A percentile compares a stretch with the other conserved stretches of the same genome.
phyloP scores from a whole-genome alignment of 2,888 invertebrate species.

The Prenolepis imparis region DNA sequence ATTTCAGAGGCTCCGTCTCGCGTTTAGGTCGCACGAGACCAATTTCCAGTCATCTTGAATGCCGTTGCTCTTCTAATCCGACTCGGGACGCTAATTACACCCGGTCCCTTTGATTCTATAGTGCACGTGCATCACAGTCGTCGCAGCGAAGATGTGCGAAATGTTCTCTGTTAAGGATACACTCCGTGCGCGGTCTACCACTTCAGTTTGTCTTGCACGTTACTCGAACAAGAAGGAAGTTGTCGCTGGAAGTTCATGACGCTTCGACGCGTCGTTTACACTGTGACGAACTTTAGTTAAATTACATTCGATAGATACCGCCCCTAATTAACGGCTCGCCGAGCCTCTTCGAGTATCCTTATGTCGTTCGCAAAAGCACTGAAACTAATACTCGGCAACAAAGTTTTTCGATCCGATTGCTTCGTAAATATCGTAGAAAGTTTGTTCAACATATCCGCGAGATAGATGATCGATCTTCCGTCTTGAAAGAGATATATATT shows the following conservation, averaged over 20 bases:
- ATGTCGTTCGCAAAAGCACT: slow-evolving; percentile 7
- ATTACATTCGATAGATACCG: slow-evolving; percentile 62
- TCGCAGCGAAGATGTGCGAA: background rate
- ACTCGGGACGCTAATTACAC: slow-evolving; percentile 58
- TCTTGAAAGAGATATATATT: background rate
- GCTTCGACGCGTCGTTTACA: slow-evolving; percentile 43
- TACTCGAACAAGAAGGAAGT: slow-evolving; percentile 23
- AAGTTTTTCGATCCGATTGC: background rate
- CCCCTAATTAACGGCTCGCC: slow-evolving; percentile 60
- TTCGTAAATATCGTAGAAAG: background rate
- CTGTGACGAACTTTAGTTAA: slow-evolving; percentile 59
- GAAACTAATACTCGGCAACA: background rate
- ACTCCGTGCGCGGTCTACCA: background rate
- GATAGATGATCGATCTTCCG: background rate
- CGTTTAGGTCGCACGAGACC: slow-evolving; percentile 38
- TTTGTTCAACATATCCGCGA: background rate
- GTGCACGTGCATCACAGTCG: slow-evolving; percentile 6
- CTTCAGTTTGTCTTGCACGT: background rate
- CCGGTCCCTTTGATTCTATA: slow-evolving; percentile 47
- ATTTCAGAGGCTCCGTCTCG: slow-evolving; percentile 3
- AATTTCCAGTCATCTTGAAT: slow-evolving; percentile 59
- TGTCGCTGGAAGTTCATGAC: background rate
- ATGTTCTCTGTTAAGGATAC: slow-evolving; percentile 15
- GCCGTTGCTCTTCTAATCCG: slow-evolving; percentile 38
- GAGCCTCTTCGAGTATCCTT: slow-evolving; percentile 36